Evolutionary conservation across 2,888 invertebrate species (phyloP), one percentile per base, ranked within the genome.

Genomic region (Cerastis rubricosa): DNA sequence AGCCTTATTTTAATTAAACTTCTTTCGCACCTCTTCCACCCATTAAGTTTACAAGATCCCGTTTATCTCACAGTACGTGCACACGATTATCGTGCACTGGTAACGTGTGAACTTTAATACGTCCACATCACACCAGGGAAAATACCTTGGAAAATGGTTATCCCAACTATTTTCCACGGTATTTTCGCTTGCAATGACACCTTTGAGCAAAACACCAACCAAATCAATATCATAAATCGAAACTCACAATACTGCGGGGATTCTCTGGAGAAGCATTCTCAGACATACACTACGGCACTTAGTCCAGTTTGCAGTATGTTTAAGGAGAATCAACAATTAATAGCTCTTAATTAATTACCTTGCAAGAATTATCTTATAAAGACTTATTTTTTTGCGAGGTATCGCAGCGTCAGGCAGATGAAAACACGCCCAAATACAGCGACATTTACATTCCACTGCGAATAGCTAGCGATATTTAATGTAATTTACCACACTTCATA

Each of bases 271-370:
- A 49, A 75, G 79, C 76, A 84, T 84, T 86, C 85, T 80, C 76
- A 78, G 83, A 77, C 84, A 76, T 82, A 78, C 49, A 69, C 81
- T 78, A 70, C 85, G 69, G 63, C 76, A 73, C 51, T 75, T 88
- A 86, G 84, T 85, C 86, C 87, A 87, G 81, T 86, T 83, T 81
- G 81, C 83, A 87, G 88, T 89, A 90, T 91, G 84, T 87, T 90
- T 94, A 93, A 91, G 89, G 91, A 89, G 91, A 93, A 92, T 90
- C 90, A 89, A 90, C 92, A 91, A 93, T 93, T 93, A 93, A 94
- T 93, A 93, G 93, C 90, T 92, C 90, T 93, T 93, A 94, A 94
- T 94, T 94, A 95, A 94, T 95, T 94, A 90, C 90, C 91, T 91
- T 88, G 91, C 90, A 90, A 88, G 90, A 93, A 92, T 93, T 91